phyloP scores from a whole-genome alignment of 2,888 invertebrate genomes.

The Nephrotoma guestfalica region DNA sequence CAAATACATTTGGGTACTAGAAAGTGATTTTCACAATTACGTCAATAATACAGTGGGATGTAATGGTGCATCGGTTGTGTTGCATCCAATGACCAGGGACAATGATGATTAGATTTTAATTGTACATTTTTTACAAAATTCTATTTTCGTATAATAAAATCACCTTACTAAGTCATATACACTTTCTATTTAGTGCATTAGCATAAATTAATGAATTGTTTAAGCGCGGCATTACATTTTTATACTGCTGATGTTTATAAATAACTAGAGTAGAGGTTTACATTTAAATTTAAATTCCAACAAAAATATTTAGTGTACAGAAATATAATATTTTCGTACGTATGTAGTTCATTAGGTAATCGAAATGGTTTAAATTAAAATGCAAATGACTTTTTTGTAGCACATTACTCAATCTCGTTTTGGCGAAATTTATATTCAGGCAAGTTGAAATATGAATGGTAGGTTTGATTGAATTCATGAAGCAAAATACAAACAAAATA shows the following conservation, averaged over 20 bases:
- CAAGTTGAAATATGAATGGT: no score
- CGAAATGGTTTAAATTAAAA: not conserved
- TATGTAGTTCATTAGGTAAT: not conserved
- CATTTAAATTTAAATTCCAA: not conserved
- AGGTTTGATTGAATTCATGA: no score
- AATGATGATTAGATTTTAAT: slow-evolving; percentile 21
- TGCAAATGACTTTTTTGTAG: not conserved
- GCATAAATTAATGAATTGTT: not conserved
- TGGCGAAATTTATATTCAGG: no score
- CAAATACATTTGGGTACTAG: slow-evolving; percentile 46
- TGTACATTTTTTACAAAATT: not conserved
- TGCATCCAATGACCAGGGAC: slow-evolving; percentile 43
- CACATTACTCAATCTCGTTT: no score
- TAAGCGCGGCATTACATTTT: not conserved
- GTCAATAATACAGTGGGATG: slow-evolving; percentile 43
- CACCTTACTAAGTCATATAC: no score
- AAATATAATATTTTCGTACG: not conserved
- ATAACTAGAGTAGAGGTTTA: not conserved
- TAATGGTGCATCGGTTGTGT: slow-evolving; percentile 42
- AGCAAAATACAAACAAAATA: no score
- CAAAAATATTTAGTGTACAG: not conserved
- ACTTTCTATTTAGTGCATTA: no score
- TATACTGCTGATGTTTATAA: not conserved
- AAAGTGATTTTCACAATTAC: slow-evolving; percentile 51
- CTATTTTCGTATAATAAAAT: not conserved